A percentile compares a stretch with the other conserved stretches of the same genome.
These are phyloP conservation scores for Tetramorium parvispinum DNA, from an alignment of 1,140 invertebrate genomes.

Conservation along the genomic window DNA sequence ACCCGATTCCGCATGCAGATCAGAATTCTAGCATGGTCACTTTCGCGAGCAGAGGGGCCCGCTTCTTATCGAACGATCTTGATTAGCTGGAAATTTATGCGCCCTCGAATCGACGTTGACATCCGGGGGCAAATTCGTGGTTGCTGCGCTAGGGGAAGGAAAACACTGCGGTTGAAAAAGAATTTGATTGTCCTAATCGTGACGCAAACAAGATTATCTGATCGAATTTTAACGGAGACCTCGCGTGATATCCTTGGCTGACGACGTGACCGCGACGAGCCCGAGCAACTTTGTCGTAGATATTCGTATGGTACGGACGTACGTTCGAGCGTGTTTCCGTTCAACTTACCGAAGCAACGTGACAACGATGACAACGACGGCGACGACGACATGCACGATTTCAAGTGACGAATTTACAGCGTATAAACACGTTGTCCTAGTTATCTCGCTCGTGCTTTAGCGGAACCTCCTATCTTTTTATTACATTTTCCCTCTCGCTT, in stretches of 20 bases:
- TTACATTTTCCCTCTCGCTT: conserved; percentile 46
- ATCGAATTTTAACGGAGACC: conserved; percentile 83
- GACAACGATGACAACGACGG: background rate
- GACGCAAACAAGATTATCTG: conserved; percentile 83
- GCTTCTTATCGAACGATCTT: conserved; percentile 40
- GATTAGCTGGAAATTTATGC: conserved; percentile 76
- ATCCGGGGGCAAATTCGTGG: conserved; percentile 44
- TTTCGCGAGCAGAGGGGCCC: background rate
- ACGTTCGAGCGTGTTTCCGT: conserved; percentile 39
- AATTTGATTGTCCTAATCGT: conserved; percentile 77
- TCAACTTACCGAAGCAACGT: conserved; percentile 41
- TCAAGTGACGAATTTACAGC: conserved; percentile 74
- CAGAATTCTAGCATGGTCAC: background rate
- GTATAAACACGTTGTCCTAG: conserved; percentile 77
- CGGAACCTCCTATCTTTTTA: conserved; percentile 46
- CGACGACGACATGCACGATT: conserved; percentile 52
- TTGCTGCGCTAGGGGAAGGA: background rate
- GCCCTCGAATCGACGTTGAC: conserved; percentile 35
- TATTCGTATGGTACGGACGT: conserved; percentile 18
- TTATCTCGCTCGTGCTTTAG: conserved; percentile 63
- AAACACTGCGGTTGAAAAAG: conserved; percentile 66
- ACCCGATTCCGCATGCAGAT: conserved; percentile 18
- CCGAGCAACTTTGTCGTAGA: conserved; percentile 25
- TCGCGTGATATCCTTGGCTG: conserved; percentile 75
- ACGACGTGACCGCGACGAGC: conserved; percentile 38